Conservation (phyloP, 2,888 invertebrate genomes). For the Abrostola tripartita region DNA sequence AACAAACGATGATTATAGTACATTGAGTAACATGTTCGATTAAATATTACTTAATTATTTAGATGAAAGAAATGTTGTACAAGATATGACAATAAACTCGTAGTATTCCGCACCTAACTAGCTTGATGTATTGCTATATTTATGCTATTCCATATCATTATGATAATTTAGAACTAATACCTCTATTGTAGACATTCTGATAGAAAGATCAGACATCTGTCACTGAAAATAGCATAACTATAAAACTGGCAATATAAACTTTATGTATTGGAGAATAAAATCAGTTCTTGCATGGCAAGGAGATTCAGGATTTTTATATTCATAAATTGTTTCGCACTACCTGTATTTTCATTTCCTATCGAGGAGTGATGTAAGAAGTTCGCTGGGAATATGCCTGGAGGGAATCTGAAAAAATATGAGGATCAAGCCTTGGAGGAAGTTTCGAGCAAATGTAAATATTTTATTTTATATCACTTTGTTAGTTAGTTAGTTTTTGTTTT, state of each 20-base stretch:
- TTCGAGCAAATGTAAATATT: constrained; percentile 54
- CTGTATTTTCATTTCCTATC: constrained; percentile 38
- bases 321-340: constrained; percentile 23
- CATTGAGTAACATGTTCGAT: too few species aligned
- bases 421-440: constrained; percentile 45
- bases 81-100: too few species aligned
- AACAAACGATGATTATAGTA: too few species aligned
- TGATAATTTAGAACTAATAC: constrained; percentile 22
- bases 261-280: neutral
- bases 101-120: too few species aligned
- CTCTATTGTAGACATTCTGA: constrained; percentile 45
- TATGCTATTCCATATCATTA: constrained; percentile 20
- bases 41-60: too few species aligned
- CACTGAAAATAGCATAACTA: constrained; percentile 20
- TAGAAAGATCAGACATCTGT: constrained; percentile 31
- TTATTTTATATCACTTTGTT: constrained; percentile 2
- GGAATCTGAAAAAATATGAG: constrained; percentile 40
- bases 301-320: constrained; percentile 33
- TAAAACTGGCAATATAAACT: constrained; percentile 1
- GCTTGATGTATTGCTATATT: too few species aligned
- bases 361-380: constrained; percentile 50
- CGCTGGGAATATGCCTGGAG: constrained; percentile 45
- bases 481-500: neutral
- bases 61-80: too few species aligned
- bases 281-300: constrained; percentile 6